phyloP scores from a whole-genome alignment of 1,140 invertebrate species.

The Zaprionus camerounensis region DNA sequence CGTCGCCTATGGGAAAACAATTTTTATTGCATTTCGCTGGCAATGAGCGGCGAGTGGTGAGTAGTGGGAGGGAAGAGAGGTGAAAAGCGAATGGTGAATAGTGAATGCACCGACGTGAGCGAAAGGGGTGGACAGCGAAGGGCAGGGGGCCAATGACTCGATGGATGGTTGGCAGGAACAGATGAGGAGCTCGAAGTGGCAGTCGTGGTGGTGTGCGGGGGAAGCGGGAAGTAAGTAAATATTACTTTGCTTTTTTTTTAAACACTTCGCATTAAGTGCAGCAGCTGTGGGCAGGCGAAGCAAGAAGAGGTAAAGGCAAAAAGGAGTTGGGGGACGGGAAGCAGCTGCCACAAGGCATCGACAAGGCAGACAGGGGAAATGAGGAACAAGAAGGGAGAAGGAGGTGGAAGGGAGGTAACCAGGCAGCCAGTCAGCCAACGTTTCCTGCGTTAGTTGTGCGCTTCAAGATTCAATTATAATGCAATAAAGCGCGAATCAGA shows the following conservation, averaged over 20 bases:
- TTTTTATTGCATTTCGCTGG: slow-evolving; percentile 80
- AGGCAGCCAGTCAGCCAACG: slow-evolving; percentile 70
- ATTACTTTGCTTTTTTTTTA: slow-evolving; percentile 69
- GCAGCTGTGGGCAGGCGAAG: slow-evolving; percentile 54
- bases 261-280: slow-evolving; percentile 81
- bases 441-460: slow-evolving; percentile 81
- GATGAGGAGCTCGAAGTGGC: neutral
- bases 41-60: slow-evolving; percentile 45
- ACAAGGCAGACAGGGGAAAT: slow-evolving; percentile 2
- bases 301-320: neutral
- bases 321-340: neutral
- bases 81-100: slow-evolving; percentile 33
- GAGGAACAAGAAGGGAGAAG: slow-evolving; percentile 6
- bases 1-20: slow-evolving; percentile 76
- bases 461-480: slow-evolving; percentile 83
- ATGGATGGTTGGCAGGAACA: slow-evolving; percentile 29
- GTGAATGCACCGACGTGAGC: neutral
- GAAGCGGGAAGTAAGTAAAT: slow-evolving; percentile 71
- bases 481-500: slow-evolving; percentile 83
- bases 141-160: slow-evolving; percentile 21
- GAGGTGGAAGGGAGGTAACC: slow-evolving; percentile 24
- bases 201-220: slow-evolving; percentile 14
- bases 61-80: neutral
- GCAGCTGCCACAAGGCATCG: slow-evolving; percentile 47
- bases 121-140: neutral